Evolutionary conservation across 2,113 vertebrate genomes (phyloP), one percentile per base, ranked within the genome.

Genomic region (Dicentrarchus labrax): DNA sequence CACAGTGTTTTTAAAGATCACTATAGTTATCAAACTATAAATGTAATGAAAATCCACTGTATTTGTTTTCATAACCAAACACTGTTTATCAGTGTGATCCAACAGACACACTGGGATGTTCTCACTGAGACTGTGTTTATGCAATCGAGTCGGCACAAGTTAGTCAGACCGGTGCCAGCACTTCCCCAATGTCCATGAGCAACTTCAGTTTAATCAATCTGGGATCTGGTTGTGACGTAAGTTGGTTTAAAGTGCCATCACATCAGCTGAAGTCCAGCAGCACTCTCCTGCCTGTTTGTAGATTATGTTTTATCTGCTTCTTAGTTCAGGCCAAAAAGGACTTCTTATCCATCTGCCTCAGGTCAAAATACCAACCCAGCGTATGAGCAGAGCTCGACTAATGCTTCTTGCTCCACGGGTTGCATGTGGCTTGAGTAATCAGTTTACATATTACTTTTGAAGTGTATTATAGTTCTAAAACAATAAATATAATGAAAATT

Each of bases 201-300:
- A 90, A 79, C 66, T 77, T 53, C 30, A 54, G 30, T 85, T 70
- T 65, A 87, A 91, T 88, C 77, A 82, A 77, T 82, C 62, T 80
- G 78, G 57, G 77, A 72, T 61, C 38, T 38, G 69, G 39, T 39
- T 72, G 66, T 86, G 86, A 89, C 8, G 54, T 90, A 87, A 84
- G 36, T 47, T 56, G 54, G 38, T 84, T 82, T 30, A 82, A 72
- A 77, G 38, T 59, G 61, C 24, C 72, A 54, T 48, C 12, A 8
- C 17, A n/a, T 57, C 15, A 1, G 45, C 76, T 47, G 22, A 11
- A 56, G 21, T 67, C 22, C 51, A 59, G 53, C 66, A 70, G 36
- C 53, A 24, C 0, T 72, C 57, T 54, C 36, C 51, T 38, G 45
- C 48, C 69, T 50, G 65, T 39, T 76, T 85, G 47, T 15, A 1